Base-by-base conservation (phyloP, 2,888 invertebrate species). In the Pinctada fucata region DNA sequence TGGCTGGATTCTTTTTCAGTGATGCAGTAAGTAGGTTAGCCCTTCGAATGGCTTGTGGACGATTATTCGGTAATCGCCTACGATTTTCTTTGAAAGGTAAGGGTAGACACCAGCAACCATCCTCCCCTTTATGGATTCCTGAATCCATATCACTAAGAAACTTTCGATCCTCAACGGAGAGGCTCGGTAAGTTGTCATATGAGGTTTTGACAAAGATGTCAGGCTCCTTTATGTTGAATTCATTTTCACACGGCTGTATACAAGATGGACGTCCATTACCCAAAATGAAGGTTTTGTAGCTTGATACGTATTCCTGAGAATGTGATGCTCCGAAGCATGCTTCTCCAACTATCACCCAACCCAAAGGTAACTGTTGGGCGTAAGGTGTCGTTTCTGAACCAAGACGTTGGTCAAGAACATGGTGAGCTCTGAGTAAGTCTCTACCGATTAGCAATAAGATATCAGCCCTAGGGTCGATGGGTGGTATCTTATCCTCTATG, bases 91-190 rank as follows among this genome's bases (percentile, higher is more conserved):
- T 6, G 13, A 58, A 58, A 13, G 58, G 58, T 13, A 58, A 58
- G 13, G n/a, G 66, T 13, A 3, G 72, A 45, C 52, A 82, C 82
- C 82, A 83, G 47, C 70, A 16, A 45, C 77, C 80, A 64, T 75
- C 63, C 3, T 76, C 45, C 45, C 72, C 72, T 64, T 63, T 72
- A 4, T 52, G 5, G 45, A 80, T 58, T 10, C 72, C 72, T 2
- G 52, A 49, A 49, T 82, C 72, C 78, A 82, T 84, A 13, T 78
- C 52, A 5, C 68, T 4, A 3, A 79, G 52, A 63, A 79, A 76
- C 13, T n/a, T 45, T 65, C 50, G 58, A 67, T 79, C 79, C 50
- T 79, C 79, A 16, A 76, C 63, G 3, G 75, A 75, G 2, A 13
- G 66, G 8, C 16, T 16, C n/a, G 16, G 16, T 66, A 13, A 49